Evolutionary conservation across 2,797 vertebrate species (phyloP).

Genomic region (Poecilia picta): DNA sequence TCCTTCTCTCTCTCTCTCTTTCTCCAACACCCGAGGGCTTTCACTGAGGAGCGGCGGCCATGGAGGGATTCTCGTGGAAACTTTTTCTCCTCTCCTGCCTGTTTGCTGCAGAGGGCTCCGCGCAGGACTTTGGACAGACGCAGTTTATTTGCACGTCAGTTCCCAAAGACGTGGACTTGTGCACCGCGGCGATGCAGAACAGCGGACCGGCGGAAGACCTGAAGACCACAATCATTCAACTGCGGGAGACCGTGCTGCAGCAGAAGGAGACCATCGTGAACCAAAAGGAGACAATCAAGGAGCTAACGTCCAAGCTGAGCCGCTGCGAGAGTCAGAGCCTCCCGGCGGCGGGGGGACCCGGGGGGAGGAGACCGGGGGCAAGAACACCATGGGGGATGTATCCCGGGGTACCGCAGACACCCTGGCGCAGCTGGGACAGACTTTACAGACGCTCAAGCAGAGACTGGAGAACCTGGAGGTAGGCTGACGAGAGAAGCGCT

Average conservation of each 20-base stretch:
- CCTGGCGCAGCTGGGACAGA: constrained; percentile 93
- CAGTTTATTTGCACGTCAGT: constrained; percentile 98
- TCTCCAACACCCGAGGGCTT: not conserved
- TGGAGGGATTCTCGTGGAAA: constrained; percentile 79
- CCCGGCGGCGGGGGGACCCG: constrained; percentile 82
- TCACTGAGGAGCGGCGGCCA: constrained; percentile 49
- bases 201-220: constrained; percentile 90
- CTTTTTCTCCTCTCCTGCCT: constrained; percentile 83
- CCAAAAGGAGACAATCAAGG: constrained; percentile 94
- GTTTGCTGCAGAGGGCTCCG: constrained; percentile 70
- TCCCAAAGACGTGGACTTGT: constrained; percentile 94
- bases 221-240: constrained; percentile 90
- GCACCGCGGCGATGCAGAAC: constrained; percentile 89
- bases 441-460: constrained; percentile 94
- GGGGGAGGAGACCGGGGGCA: constrained; percentile 79
- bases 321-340: constrained; percentile 93
- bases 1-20: not conserved
- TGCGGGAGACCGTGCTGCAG: constrained; percentile 94
- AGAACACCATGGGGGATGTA: constrained; percentile 95
- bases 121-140: constrained; percentile 90
- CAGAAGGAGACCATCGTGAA: constrained; percentile 96
- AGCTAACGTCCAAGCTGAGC: constrained; percentile 92
- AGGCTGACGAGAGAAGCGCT: constrained; percentile 30
- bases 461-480: constrained; percentile 96
- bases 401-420: constrained; percentile 91